These are phyloP conservation scores for Scolopax rusticola DNA, from an alignment of 2,797 vertebrate species.

Conservation along the genomic window DNA sequence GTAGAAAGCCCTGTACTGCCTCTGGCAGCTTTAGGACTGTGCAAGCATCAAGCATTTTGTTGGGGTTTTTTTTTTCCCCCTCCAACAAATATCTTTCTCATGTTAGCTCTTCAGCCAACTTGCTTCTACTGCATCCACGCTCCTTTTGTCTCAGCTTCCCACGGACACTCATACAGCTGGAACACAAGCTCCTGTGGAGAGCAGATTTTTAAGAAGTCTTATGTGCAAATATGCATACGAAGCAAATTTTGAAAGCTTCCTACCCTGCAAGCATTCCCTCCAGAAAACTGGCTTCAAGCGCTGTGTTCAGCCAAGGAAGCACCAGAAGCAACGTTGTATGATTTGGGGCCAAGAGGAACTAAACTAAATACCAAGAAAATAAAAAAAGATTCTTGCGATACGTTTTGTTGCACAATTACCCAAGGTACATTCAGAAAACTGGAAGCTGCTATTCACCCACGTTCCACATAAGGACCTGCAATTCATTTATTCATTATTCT, in stretches of 20 bases:
- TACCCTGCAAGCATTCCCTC: slow-evolving; percentile 14
- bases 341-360: background rate
- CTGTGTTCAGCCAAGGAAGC: background rate
- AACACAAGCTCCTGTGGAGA: background rate
- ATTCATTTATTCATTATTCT: background rate
- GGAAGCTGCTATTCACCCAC: background rate
- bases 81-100: background rate
- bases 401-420: background rate
- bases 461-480: background rate
- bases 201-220: background rate
- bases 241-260: slow-evolving; percentile 45
- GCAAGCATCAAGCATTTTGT: background rate
- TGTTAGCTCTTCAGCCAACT: background rate
- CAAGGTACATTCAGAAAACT: background rate
- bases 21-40: background rate
- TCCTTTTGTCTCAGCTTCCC: background rate
- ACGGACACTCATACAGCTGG: background rate
- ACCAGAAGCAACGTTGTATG: background rate
- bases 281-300: background rate
- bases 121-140: background rate
- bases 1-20: background rate
- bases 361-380: background rate
- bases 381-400: background rate
- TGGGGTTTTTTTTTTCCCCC: background rate
- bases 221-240: background rate